phyloP scores from a whole-genome alignment of 2,113 vertebrate species.

The Saimiri boliviensis region DNA sequence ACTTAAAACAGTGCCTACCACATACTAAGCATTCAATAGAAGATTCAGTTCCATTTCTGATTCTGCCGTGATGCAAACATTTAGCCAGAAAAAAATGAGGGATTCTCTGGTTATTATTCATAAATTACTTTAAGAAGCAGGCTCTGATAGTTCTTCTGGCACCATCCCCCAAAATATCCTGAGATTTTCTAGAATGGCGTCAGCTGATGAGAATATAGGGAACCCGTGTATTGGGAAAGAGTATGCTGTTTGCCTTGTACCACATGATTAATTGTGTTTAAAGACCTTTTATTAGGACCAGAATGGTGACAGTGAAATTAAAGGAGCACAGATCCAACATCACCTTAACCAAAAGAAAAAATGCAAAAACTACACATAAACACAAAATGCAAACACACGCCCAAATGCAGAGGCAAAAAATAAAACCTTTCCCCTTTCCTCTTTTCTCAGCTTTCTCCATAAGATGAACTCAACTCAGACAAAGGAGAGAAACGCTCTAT shows the following conservation, averaged over 20 bases:
- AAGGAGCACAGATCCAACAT: background rate
- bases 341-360: background rate
- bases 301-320: background rate
- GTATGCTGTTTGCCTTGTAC: background rate
- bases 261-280: background rate
- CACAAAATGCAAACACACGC: background rate
- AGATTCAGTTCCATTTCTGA: background rate
- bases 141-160: background rate
- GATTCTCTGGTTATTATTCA: background rate
- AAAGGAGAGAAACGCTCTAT: constrained; percentile 5
- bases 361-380: background rate
- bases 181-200: background rate
- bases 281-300: background rate
- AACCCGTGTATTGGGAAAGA: background rate
- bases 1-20: background rate
- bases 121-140: background rate
- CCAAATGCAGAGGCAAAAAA: background rate
- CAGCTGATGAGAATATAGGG: background rate
- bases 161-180: background rate
- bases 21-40: background rate
- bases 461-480: constrained; percentile 17
- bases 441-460: background rate
- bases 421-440: background rate
- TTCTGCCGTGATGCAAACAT: background rate
- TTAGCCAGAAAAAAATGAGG: background rate